Evolutionary conservation across 92 coral and sea anemone genomes (phyloP).

Genomic region (Epizoanthus stellaris): DNA sequence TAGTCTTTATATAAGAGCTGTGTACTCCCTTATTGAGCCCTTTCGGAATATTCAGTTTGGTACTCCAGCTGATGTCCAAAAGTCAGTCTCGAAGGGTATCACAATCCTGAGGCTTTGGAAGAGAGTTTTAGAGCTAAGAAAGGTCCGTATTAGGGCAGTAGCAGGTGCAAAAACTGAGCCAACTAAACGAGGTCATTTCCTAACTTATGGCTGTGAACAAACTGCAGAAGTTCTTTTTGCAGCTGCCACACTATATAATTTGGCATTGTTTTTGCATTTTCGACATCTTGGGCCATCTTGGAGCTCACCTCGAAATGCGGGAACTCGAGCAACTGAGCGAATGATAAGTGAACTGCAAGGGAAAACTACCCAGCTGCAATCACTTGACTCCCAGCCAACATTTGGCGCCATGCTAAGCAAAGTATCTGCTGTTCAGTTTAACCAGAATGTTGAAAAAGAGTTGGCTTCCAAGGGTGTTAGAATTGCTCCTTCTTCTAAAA

Average conservation of each 20-base stretch:
- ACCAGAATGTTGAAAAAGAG: slow-evolving; percentile 2
- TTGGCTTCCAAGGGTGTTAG: slow-evolving; percentile 26
- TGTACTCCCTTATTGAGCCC: slow-evolving; percentile 17
- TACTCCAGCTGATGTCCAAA: slow-evolving; percentile 40
- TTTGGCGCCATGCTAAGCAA: slow-evolving; percentile 39
- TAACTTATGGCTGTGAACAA: slow-evolving; percentile 33
- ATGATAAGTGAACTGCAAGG: slow-evolving; percentile 50
- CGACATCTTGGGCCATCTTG: slow-evolving; percentile 30
- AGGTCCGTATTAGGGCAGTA: slow-evolving; percentile 27
- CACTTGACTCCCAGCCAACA: slow-evolving; percentile 42
- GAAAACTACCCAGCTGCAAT: slow-evolving; percentile 39
- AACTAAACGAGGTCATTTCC: slow-evolving; percentile 43
- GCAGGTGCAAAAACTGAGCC: slow-evolving; percentile 37
- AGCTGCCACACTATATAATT: slow-evolving; percentile 50
- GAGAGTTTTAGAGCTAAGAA: slow-evolving; percentile 20
- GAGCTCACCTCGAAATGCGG: slow-evolving; percentile 40
- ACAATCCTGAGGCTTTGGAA: slow-evolving; percentile 23
- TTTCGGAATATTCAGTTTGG: slow-evolving; percentile 37
- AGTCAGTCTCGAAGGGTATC: background rate
- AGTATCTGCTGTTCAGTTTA: slow-evolving; percentile 37
- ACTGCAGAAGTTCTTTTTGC: slow-evolving; percentile 50
- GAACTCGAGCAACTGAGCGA: slow-evolving; percentile 35
- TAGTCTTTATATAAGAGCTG: slow-evolving; percentile 17
- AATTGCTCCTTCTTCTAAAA: slow-evolving; percentile 6
- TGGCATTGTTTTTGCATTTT: slow-evolving; percentile 48